Evolutionary conservation across 2,888 invertebrate species (phyloP).

Genomic region (Tetranychus truncatus): DNA sequence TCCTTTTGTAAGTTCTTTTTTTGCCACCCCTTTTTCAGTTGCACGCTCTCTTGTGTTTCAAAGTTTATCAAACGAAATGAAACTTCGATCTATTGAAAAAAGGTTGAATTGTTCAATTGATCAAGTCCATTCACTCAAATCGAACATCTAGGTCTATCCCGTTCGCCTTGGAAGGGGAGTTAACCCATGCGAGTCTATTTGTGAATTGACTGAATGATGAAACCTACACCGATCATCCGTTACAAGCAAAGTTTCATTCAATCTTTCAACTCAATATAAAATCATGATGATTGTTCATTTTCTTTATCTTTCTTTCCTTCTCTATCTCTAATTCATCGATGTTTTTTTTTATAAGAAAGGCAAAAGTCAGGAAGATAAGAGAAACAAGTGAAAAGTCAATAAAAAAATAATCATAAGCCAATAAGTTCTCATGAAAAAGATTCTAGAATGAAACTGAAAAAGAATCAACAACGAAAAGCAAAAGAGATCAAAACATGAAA

Average conservation of each 20-base stretch:
- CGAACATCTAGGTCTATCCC: neutral
- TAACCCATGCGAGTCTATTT: neutral
- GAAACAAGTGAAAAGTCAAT: too few species aligned
- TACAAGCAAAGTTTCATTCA: neutral
- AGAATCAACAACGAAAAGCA: neutral
- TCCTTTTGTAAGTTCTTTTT: neutral
- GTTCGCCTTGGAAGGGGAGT: neutral
- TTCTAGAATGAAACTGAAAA: neutral
- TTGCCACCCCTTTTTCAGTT: neutral
- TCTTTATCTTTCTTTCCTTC: neutral
- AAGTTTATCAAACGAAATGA: neutral
- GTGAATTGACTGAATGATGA: neutral
- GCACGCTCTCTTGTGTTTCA: neutral
- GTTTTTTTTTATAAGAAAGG: neutral
- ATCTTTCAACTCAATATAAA: neutral
- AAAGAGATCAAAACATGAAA: neutral
- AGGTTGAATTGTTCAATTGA: neutral
- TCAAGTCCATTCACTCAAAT: neutral
- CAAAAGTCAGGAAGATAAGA: too few species aligned
- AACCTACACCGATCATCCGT: conserved; percentile 1
- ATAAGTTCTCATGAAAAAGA: neutral
- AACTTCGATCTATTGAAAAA: neutral
- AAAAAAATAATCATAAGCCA: neutral
- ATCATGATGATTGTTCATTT: neutral
- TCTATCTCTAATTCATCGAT: neutral